phyloP scores from a whole-genome alignment of 2,113 vertebrate genomes.

The western clawed frog (Xenopus tropicalis) region DNA sequence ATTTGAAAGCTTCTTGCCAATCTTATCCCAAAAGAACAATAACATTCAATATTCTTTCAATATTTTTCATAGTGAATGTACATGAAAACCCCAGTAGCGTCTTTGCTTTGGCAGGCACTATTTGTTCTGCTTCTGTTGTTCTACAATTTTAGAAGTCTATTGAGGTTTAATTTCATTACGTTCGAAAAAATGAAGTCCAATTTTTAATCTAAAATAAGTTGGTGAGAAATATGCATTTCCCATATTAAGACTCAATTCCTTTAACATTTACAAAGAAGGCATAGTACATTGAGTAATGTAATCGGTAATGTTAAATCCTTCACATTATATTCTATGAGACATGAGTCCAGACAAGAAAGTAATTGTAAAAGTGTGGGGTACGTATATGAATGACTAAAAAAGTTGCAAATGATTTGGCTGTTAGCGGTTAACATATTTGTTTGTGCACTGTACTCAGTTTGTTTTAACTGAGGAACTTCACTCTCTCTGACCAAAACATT shows the following conservation, averaged over 20 bases:
- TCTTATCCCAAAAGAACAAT: slow-evolving; percentile 34
- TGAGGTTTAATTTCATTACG: slow-evolving; percentile 39
- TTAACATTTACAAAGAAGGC: background rate
- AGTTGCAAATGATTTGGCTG: too few species aligned
- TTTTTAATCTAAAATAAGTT: slow-evolving; percentile 35
- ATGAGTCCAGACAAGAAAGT: too few species aligned
- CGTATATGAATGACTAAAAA: too few species aligned
- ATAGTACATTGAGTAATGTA: too few species aligned
- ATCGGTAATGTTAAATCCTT: too few species aligned
- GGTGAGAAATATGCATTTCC: slow-evolving; percentile 15
- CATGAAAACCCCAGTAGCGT: slow-evolving; percentile 30
- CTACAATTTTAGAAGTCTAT: slow-evolving; percentile 28
- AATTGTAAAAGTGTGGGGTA: too few species aligned
- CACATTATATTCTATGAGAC: too few species aligned
- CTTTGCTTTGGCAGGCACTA: slow-evolving; percentile 35
- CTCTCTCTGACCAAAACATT: too few species aligned
- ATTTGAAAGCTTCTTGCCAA: slow-evolving; percentile 40
- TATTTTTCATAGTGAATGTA: slow-evolving; percentile 35
- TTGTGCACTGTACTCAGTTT: too few species aligned
- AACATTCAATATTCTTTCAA: slow-evolving; percentile 43
- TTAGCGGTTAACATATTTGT: too few species aligned
- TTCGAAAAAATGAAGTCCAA: slow-evolving; percentile 16
- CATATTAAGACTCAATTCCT: background rate
- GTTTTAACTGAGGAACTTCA: too few species aligned
- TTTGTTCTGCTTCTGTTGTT: slow-evolving; percentile 35